phyloP scores from a whole-genome alignment of 2,797 vertebrate species.

The Syngnathus rostellatus region DNA sequence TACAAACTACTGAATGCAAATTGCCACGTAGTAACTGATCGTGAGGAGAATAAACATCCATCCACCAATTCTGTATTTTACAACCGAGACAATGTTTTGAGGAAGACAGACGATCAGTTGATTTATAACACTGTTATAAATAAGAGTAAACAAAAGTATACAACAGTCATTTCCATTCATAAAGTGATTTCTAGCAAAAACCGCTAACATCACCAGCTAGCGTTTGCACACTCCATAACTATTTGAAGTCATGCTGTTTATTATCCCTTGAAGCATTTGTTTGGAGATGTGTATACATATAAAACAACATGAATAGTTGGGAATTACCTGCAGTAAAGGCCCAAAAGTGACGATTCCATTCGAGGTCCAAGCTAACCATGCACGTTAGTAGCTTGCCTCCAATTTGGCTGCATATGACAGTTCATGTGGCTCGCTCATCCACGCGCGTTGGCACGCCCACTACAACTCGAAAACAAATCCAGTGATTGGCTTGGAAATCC shows the following conservation, averaged over 20 bases:
- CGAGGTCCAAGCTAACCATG: slow-evolving; percentile 33
- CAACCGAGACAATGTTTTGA: not conserved
- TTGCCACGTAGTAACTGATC: not conserved
- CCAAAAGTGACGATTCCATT: slow-evolving; percentile 22
- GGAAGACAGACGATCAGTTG: not conserved
- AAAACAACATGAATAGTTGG: not conserved
- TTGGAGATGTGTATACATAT: no score
- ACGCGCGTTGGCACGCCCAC: slow-evolving; percentile 59
- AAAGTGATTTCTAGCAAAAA: slow-evolving; percentile 29
- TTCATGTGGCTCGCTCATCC: slow-evolving; percentile 35
- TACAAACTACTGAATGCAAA: not conserved
- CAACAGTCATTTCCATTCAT: not conserved
- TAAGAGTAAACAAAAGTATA: not conserved
- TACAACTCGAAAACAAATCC: slow-evolving; percentile 67
- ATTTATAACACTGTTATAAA: not conserved
- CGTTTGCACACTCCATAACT: slow-evolving; percentile 22
- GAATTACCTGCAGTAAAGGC: slow-evolving; percentile 47
- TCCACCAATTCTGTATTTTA: not conserved
- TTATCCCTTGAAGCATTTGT: no score
- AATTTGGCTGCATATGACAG: slow-evolving; percentile 43
- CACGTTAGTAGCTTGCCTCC: slow-evolving; percentile 32
- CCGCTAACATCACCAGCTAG: slow-evolving; percentile 12
- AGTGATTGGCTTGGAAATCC: slow-evolving; percentile 49
- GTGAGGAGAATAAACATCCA: not conserved
- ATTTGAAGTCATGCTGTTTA: slow-evolving; percentile 2